Evolutionary conservation across 2,888 invertebrate species (phyloP), one percentile per base, ranked within the genome.

Genomic region (Erebia aethiops): DNA sequence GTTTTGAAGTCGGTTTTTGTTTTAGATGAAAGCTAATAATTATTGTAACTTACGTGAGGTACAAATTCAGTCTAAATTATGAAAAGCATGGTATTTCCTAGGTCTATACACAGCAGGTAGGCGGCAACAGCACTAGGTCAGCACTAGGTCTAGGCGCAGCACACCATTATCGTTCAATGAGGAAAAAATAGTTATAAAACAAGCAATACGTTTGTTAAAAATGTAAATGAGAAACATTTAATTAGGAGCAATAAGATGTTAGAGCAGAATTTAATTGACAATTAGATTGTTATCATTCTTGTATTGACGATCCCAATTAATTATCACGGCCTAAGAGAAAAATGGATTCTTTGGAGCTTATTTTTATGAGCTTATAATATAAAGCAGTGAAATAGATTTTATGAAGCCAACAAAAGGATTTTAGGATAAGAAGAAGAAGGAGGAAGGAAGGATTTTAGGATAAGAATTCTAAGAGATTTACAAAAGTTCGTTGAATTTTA

Each of bases 221-320:
- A 78, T 78, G 66, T 61, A 72, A 73, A 75, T 75, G 54, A 74
- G 67, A 16, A 46, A 62, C 60, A 69, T 71, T 57, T 73, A 75
- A 77, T 77, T 77, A 76, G 74, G 74, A 75, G 51, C 66, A 64
- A 66, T 58, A 70, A 69, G 65, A 74, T 68, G 62, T 63, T 66
- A 67, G 62, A 70, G 68, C 46, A 49, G 67, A 69, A 76, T 81
- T 84, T 86, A 85, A 84, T 84, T 81, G 80, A 82, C 80, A 81
- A 75, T 80, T 74, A 85, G 88, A 89, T 89, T 72, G 51, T 46
- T 84, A 88, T 88, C 88, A 84, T 71, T 75, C 75, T 74, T 75
- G 77, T 78, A 74, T 74, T 79, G 79, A 81, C 76, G 78, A 82
- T 74, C 71, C 76, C 79, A 82, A 84, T 82, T 75, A 80, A 80